These are phyloP conservation scores for Zaprionus taronus DNA, from an alignment of 1,140 invertebrate species.

Conservation along the genomic window DNA sequence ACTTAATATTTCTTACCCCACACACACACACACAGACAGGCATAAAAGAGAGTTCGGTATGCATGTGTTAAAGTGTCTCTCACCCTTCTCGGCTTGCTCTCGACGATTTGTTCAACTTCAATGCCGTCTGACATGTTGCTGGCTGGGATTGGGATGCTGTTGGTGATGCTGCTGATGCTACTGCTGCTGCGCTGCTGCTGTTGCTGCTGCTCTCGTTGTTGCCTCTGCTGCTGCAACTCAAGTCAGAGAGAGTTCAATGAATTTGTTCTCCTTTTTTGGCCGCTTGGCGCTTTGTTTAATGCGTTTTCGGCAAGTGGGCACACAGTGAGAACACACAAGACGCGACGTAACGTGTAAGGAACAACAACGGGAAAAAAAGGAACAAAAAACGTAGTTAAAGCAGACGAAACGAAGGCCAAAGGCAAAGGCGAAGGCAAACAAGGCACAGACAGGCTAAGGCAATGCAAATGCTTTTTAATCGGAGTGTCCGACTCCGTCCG, in stretches of 20 bases:
- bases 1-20: slow-evolving; percentile 51
- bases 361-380: slow-evolving; percentile 38
- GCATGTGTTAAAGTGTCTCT: slow-evolving; percentile 48
- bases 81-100: slow-evolving; percentile 83
- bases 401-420: slow-evolving; percentile 23
- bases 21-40: slow-evolving; percentile 14
- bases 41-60: background rate
- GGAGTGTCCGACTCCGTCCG: slow-evolving; percentile 61
- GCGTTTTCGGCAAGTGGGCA: slow-evolving; percentile 13
- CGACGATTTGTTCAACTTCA: slow-evolving; percentile 83
- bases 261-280: slow-evolving; percentile 28
- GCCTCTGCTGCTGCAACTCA: slow-evolving; percentile 37
- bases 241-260: slow-evolving; percentile 45
- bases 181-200: slow-evolving; percentile 28
- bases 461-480: slow-evolving; percentile 30
- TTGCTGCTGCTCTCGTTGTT: slow-evolving; percentile 22
- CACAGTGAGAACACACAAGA: slow-evolving; percentile 19
- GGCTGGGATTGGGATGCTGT: slow-evolving; percentile 27
- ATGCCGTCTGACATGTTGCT: slow-evolving; percentile 82
- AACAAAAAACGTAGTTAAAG: slow-evolving; percentile 12
- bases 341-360: slow-evolving; percentile 20
- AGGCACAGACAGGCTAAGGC: slow-evolving; percentile 16
- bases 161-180: slow-evolving; percentile 14
- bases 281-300: slow-evolving; percentile 27
- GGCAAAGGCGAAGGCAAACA: slow-evolving; percentile 16